Percentiles rank a stretch among this genome's conserved stretches.
phyloP scores from a whole-genome alignment of 1,140 invertebrate genomes.

The Heliconius himera region DNA sequence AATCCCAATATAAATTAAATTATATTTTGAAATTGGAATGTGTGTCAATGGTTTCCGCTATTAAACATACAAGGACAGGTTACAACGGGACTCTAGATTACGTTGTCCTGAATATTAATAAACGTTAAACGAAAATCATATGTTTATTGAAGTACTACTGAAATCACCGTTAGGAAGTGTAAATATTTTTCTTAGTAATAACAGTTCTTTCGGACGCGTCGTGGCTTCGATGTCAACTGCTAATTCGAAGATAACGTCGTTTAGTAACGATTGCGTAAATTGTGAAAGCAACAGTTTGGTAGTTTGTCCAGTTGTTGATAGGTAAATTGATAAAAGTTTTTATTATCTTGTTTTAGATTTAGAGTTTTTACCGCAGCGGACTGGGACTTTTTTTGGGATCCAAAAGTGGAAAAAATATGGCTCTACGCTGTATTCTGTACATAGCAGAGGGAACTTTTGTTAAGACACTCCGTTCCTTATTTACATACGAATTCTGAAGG shows the following conservation, averaged over 20 bases:
- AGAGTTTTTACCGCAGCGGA: too few relatives aligned
- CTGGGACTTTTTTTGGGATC: too few relatives aligned
- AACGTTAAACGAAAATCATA: conserved; percentile 1
- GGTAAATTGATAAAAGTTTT: background rate
- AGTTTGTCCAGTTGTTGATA: background rate
- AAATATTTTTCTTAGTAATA: conserved; percentile 7
- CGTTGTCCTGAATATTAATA: conserved; percentile 69
- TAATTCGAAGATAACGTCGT: conserved; percentile 15
- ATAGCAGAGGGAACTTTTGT: too few relatives aligned
- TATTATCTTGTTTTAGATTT: background rate
- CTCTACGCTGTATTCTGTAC: too few relatives aligned
- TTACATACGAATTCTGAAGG: too few relatives aligned
- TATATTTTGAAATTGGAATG: conserved; percentile 10
- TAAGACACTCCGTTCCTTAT: too few relatives aligned
- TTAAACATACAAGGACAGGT: conserved; percentile 48
- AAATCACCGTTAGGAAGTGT: background rate
- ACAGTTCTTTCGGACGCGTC: conserved; percentile 4
- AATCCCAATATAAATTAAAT: conserved; percentile 18
- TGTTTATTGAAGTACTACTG: background rate
- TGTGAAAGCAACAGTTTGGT: conserved; percentile 13
- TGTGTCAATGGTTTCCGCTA: conserved; percentile 36
- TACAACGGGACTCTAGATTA: conserved; percentile 55
- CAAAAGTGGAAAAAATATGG: too few relatives aligned
- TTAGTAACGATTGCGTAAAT: conserved; percentile 14
- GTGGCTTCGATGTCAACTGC: background rate